Conservation (phyloP, 2,888 invertebrate species). For the Rhamnusium bicolor region DNA sequence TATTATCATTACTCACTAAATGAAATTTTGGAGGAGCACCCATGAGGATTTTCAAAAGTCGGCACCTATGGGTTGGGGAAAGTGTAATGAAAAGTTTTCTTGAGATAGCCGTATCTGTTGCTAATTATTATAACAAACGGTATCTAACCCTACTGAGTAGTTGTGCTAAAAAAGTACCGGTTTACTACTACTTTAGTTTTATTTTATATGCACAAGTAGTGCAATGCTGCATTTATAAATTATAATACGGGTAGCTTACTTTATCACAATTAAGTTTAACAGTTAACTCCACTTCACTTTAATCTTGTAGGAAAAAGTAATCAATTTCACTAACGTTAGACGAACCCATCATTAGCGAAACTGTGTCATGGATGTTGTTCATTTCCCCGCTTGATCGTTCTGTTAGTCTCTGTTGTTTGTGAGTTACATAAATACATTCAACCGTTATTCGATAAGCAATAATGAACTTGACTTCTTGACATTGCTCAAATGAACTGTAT, state of each 20-base stretch:
- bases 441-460: not conserved
- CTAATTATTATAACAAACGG: too few species aligned
- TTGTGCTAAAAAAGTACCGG: too few species aligned
- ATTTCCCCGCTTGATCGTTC: conserved; percentile 3
- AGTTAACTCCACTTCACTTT: conserved; percentile 2
- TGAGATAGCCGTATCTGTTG: too few species aligned
- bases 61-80: too few species aligned
- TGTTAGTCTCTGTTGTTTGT: conserved; percentile 23
- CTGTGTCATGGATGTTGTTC: conserved; percentile 43
- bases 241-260: not conserved
- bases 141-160: too few species aligned
- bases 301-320: conserved; percentile 39
- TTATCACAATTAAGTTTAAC: not conserved
- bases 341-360: conserved; percentile 42
- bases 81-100: too few species aligned
- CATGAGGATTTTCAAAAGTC: too few species aligned
- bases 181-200: too few species aligned
- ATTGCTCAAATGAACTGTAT: not conserved
- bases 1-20: too few species aligned
- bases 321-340: conserved; percentile 41
- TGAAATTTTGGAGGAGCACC: too few species aligned
- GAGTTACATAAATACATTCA: too few species aligned
- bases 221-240: not conserved
- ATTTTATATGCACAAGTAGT: not conserved
- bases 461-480: not conserved